Conservation (phyloP, 2,113 vertebrate genomes). For the Hippocampus mohnikei region DNA sequence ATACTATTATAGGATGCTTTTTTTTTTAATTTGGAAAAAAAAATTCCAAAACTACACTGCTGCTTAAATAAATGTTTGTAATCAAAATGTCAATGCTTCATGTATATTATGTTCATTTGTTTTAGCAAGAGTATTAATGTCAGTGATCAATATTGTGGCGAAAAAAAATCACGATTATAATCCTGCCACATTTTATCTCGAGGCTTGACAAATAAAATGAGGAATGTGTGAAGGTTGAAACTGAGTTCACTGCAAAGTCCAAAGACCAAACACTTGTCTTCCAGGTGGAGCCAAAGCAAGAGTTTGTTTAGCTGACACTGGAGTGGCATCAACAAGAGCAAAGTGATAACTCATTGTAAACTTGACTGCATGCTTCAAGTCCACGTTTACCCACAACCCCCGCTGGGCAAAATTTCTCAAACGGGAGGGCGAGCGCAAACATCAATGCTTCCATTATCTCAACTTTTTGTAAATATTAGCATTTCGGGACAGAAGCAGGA, state of each 20-base stretch:
- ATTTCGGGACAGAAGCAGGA: slow-evolving; percentile 10
- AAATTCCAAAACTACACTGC: neutral
- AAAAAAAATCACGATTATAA: no score
- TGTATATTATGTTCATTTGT: no score
- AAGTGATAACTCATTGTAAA: slow-evolving; percentile 21
- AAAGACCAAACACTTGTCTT: neutral
- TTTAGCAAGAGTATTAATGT: no score
- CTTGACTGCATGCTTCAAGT: neutral
- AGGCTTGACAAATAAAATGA: neutral
- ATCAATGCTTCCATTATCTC: slow-evolving; percentile 2
- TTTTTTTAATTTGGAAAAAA: no score
- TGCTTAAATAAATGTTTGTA: neutral
- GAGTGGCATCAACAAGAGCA: neutral
- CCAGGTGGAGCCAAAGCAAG: neutral
- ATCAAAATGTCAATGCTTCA: no score
- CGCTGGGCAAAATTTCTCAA: neutral
- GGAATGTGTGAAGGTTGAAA: neutral
- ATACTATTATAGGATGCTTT: no score
- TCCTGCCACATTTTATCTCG: no score
- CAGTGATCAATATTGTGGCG: no score
- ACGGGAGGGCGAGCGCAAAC: slow-evolving; percentile 3
- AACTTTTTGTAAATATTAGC: slow-evolving; percentile 38
- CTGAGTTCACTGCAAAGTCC: neutral
- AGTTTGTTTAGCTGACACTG: neutral
- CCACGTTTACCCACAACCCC: neutral